A percentile compares a stretch with the other conserved stretches of the same genome.
These are phyloP conservation scores for Orussus abietinus DNA, from an alignment of 1,140 invertebrate species.

Conservation along the genomic window DNA sequence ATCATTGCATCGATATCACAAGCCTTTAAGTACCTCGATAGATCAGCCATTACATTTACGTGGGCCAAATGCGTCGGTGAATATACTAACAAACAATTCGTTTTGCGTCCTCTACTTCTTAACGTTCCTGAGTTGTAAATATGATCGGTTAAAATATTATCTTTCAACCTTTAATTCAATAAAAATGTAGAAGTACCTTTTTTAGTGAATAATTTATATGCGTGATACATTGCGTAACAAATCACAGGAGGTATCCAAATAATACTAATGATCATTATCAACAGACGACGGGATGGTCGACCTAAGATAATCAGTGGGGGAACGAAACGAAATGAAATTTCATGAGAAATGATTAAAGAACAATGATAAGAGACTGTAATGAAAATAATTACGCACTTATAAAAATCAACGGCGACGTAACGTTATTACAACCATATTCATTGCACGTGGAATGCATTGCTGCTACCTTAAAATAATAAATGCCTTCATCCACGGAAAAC, in stretches of 20 bases:
- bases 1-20: constrained; percentile 46
- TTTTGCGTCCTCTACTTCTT: constrained; percentile 29
- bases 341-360: constrained; percentile 6
- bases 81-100: constrained; percentile 44
- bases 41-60: constrained; percentile 38
- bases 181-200: constrained; percentile 21
- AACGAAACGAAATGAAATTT: constrained; percentile 26
- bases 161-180: constrained; percentile 3
- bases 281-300: constrained; percentile 30
- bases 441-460: constrained; percentile 36
- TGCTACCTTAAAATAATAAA: constrained; percentile 44
- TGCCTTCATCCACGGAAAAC: constrained; percentile 30
- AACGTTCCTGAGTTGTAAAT: neutral
- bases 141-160: no score
- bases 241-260: constrained; percentile 47
- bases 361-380: neutral
- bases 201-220: constrained; percentile 40
- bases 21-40: constrained; percentile 39
- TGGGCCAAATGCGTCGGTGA: constrained; percentile 39
- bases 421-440: constrained; percentile 39
- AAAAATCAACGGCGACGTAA: constrained; percentile 39
- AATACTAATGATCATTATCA: constrained; percentile 48
- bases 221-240: constrained; percentile 38
- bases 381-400: constrained; percentile 34
- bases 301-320: no score